Percentiles rank a stretch among this genome's conserved stretches.
phyloP scores from a whole-genome alignment of 2,797 vertebrate genomes.

The Myotis findleyi region DNA sequence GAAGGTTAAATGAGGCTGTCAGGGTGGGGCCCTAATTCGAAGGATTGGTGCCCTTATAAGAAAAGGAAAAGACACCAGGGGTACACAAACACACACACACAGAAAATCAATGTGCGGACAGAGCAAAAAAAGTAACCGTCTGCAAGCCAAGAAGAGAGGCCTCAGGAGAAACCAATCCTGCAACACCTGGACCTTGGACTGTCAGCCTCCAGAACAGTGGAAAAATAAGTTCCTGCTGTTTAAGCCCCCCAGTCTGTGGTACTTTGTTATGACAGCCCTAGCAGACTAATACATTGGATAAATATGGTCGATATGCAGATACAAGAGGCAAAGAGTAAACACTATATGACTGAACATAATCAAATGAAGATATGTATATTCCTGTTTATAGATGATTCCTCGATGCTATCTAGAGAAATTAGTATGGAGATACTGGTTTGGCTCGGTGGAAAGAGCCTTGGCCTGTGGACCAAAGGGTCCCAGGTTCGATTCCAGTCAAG shows the following conservation, averaged over 20 bases:
- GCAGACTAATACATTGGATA: background rate
- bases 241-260: background rate
- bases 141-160: background rate
- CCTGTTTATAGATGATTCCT: background rate
- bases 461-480: too few relatives aligned
- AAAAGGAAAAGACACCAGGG: background rate
- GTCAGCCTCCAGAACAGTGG: background rate
- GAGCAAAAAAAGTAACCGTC: background rate
- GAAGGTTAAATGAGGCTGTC: background rate
- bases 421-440: background rate
- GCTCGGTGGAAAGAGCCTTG: too few relatives aligned
- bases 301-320: background rate
- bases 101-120: background rate
- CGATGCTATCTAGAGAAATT: background rate
- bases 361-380: background rate
- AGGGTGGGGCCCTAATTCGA: background rate
- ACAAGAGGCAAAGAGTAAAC: background rate
- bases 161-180: background rate
- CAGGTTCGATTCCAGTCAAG: too few relatives aligned
- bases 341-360: background rate
- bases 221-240: background rate
- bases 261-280: background rate
- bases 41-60: background rate
- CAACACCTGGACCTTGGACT: background rate
- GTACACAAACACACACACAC: too few relatives aligned